A percentile compares a stretch with the other conserved stretches of the same genome.
Conservation (phyloP, 2,113 vertebrate species). For the Turdus rufiventris region DNA sequence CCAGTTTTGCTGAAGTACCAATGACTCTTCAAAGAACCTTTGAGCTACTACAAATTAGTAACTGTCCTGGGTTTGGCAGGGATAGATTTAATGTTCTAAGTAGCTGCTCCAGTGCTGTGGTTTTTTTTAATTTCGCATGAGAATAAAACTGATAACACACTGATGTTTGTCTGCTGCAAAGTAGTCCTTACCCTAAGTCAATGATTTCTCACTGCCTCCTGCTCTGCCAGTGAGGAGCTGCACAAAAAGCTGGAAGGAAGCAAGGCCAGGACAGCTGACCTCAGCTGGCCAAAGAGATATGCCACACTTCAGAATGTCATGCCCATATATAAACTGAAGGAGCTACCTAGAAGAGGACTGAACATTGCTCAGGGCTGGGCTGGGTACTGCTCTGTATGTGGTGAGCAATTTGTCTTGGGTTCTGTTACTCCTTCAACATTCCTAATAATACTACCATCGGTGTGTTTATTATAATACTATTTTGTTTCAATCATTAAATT, state of each 20-base stretch:
- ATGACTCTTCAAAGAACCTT: background rate
- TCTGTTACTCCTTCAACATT: background rate
- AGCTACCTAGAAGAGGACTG: background rate
- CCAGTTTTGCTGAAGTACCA: background rate
- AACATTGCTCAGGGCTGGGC: background rate
- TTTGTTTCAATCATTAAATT: background rate
- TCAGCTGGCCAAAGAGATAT: background rate
- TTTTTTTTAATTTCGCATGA: background rate
- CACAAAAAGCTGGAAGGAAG: background rate
- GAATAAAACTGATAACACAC: background rate
- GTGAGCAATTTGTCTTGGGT: background rate
- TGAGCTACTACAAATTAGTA: background rate
- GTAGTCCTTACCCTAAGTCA: background rate
- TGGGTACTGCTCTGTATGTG: background rate
- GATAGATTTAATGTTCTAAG: background rate
- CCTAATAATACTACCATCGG: background rate
- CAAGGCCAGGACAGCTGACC: background rate
- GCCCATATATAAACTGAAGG: background rate
- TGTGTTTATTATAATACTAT: background rate
- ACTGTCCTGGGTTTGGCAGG: background rate
- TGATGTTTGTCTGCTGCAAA: background rate
- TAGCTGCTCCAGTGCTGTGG: background rate
- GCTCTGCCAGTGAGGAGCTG: background rate
- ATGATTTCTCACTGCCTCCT: background rate
- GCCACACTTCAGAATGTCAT: background rate